phyloP scores from a whole-genome alignment of 2,113 vertebrate genomes.

The Syngnathus floridae region DNA sequence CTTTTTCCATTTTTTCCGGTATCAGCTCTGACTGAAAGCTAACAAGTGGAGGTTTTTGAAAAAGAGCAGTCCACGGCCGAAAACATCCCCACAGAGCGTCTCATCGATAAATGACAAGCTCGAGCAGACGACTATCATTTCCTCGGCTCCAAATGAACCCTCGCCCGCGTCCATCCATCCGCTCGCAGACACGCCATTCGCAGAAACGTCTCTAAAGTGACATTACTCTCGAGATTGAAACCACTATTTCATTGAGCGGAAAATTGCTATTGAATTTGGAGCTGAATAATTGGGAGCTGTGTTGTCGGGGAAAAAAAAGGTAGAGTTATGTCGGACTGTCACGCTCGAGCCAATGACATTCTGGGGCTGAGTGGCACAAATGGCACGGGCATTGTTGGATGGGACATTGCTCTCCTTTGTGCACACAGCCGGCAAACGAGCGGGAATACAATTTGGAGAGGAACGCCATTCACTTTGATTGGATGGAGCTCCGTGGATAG shows the following conservation, averaged over 20 bases:
- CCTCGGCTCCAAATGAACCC: conserved; percentile 60
- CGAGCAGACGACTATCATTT: conserved; percentile 64
- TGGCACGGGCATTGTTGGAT: conserved; percentile 66
- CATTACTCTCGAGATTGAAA: conserved; percentile 69
- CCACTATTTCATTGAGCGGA: conserved; percentile 73
- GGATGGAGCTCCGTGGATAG: conserved; percentile 54
- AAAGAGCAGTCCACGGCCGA: conserved; percentile 1
- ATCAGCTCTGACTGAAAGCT: conserved; percentile 29
- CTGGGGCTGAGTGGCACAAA: conserved; percentile 66
- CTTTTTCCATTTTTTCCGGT: neutral
- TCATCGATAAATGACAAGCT: conserved; percentile 67
- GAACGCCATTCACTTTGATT: conserved; percentile 64
- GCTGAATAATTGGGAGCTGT: conserved; percentile 69
- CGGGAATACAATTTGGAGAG: conserved; percentile 55
- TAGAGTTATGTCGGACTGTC: conserved; percentile 68
- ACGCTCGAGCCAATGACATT: conserved; percentile 68
- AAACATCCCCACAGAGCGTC: conserved; percentile 36
- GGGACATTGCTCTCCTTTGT: conserved; percentile 67
- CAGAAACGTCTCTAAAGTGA: conserved; percentile 66
- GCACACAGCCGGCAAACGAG: conserved; percentile 55
- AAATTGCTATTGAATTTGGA: conserved; percentile 73
- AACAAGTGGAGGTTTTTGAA: conserved; percentile 23
- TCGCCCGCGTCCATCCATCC: conserved; percentile 60
- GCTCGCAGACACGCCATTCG: conserved; percentile 61
- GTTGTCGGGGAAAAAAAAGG: conserved; percentile 46